Conservation (phyloP, 2,888 invertebrate species). For the Julus scanicus region DNA sequence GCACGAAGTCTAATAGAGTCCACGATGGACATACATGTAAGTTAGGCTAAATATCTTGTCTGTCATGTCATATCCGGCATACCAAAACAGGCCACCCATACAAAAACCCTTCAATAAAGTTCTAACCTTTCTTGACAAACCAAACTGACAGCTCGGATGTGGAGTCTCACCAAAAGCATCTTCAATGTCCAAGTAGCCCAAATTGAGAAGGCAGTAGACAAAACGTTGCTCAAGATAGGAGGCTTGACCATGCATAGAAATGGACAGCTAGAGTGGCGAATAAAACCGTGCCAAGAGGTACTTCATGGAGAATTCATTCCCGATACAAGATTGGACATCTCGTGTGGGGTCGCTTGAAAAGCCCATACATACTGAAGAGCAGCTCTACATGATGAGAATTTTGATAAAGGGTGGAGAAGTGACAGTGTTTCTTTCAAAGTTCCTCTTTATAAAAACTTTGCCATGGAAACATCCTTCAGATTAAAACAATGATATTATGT, state of each 20-base stretch:
- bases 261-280: conserved; percentile 40
- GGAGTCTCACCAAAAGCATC: no score
- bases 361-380: conserved; percentile 43
- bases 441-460: neutral
- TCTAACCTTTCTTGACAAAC: no score
- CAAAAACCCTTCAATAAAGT: no score
- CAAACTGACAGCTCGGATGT: no score
- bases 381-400: conserved; percentile 25
- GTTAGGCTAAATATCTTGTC: no score
- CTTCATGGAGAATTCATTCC: conserved; percentile 43
- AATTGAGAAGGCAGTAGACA: conserved; percentile 14
- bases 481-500: no score
- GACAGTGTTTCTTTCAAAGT: neutral
- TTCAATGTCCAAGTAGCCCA: neutral
- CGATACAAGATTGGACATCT: conserved; percentile 40
- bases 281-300: conserved; percentile 45
- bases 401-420: neutral
- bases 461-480: neutral
- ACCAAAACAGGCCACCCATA: no score
- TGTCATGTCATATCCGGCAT: no score
- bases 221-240: conserved; percentile 1
- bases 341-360: neutral
- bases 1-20: no score
- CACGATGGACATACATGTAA: no score
- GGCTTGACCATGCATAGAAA: conserved; percentile 36